Conservation (phyloP, 30 jellyfish, hydroid and myxozoan species). For the Pelagia noctiluca region DNA sequence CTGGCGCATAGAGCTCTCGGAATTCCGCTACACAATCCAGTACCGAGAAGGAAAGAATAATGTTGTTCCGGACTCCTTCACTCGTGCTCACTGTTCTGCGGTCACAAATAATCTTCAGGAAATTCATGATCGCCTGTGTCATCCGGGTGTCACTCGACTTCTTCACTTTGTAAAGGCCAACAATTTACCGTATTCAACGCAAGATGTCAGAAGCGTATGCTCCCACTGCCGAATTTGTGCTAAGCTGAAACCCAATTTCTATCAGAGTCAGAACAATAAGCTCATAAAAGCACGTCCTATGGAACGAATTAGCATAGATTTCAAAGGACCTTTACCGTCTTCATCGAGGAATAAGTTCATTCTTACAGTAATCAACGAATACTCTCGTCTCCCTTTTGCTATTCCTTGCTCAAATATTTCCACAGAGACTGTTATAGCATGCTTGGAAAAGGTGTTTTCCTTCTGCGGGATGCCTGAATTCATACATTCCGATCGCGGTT, state of each 20-base stretch:
- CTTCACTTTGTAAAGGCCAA: no score
- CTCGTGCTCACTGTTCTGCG: constrained; percentile 60
- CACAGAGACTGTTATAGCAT: constrained; percentile 45
- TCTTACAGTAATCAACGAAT: constrained; percentile 76
- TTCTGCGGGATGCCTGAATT: constrained; percentile 61
- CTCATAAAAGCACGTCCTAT: constrained; percentile 72
- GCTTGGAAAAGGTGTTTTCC: constrained; percentile 47
- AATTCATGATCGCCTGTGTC: no score
- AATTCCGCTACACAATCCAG: constrained; percentile 46
- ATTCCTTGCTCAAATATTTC: constrained; percentile 47
- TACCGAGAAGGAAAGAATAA: constrained; percentile 65
- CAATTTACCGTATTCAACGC: constrained; percentile 59
- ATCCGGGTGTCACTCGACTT: no score
- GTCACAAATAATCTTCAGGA: constrained; percentile 33
- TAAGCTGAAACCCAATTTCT: constrained; percentile 31
- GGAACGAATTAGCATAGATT: constrained; percentile 59
- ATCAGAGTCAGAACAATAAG: no score
- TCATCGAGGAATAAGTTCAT: constrained; percentile 57
- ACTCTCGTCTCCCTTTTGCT: constrained; percentile 70
- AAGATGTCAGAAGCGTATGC: constrained; percentile 63
- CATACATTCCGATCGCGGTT: constrained; percentile 73
- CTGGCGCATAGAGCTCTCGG: no score
- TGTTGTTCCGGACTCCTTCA: constrained; percentile 69
- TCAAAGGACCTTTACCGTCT: constrained; percentile 60
- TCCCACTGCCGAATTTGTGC: no score